Evolutionary conservation across 2,888 invertebrate genomes (phyloP).

Genomic region (Saturnia pavonia): DNA sequence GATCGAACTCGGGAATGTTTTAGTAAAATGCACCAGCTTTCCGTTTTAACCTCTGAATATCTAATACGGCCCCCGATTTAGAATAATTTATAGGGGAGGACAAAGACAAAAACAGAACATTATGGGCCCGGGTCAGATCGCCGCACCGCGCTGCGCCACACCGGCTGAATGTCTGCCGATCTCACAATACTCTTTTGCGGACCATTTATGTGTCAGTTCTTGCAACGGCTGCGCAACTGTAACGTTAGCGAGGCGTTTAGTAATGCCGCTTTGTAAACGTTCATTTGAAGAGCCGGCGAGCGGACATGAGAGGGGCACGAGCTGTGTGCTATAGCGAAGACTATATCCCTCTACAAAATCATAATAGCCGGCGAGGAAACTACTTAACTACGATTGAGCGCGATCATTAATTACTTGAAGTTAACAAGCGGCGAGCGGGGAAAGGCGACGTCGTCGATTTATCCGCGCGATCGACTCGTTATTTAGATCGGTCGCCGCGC

Average conservation of each 20-base stretch:
- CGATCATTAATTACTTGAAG: conserved; percentile 62
- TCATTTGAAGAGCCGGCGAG: neutral
- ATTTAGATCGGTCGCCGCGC: conserved; percentile 64
- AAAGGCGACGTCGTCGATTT: conserved; percentile 66
- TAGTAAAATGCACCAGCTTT: conserved; percentile 72
- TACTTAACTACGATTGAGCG: conserved; percentile 21
- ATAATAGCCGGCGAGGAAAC: conserved; percentile 27
- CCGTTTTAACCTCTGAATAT: conserved; percentile 75
- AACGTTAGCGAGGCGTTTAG: neutral
- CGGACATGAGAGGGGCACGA: neutral
- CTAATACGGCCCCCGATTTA: conserved; percentile 77
- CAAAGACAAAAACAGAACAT: conserved; percentile 76
- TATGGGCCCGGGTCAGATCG: conserved; percentile 56
- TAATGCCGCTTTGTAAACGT: neutral
- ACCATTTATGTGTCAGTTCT: conserved; percentile 55
- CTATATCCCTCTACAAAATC: conserved; percentile 27
- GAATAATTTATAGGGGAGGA: conserved; percentile 74
- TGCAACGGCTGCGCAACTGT: conserved; percentile 24
- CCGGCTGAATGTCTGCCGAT: conserved; percentile 45
- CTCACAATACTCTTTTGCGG: conserved; percentile 52
- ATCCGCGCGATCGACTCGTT: conserved; percentile 71
- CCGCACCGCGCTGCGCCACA: too few relatives aligned
- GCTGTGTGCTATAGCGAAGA: conserved; percentile 27
- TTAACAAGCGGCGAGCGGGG: conserved; percentile 67
- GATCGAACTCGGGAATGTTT: conserved; percentile 70